A percentile compares a stretch with the other conserved stretches of the same genome.
Evolutionary conservation across 2,888 invertebrate genomes (phyloP).

Genomic region (Erannis defoliaria): DNA sequence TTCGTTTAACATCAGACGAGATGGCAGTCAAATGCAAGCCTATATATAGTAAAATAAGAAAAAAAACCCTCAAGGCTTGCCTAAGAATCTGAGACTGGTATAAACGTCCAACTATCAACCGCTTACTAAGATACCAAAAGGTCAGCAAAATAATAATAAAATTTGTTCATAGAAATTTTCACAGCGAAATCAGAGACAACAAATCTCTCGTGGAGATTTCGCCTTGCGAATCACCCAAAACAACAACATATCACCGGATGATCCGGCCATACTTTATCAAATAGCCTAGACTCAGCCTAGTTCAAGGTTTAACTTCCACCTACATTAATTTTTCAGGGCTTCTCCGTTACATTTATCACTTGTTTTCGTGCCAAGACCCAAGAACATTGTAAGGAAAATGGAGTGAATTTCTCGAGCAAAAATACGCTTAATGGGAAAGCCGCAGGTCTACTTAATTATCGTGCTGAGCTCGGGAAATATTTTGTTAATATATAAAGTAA

Average conservation of each 20-base stretch:
- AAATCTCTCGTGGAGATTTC: background rate
- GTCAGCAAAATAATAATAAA: no score
- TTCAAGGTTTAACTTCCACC: conserved; percentile 24
- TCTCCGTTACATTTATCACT: conserved; percentile 39
- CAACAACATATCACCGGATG: conserved; percentile 15
- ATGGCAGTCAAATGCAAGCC: no score
- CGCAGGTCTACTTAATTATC: conserved; percentile 34
- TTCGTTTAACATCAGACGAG: no score
- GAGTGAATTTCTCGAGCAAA: conserved; percentile 31
- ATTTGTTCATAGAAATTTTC: background rate
- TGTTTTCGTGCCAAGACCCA: conserved; percentile 30
- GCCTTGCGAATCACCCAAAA: background rate
- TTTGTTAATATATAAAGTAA: conserved; percentile 34
- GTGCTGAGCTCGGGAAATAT: conserved; percentile 23
- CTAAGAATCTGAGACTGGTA: no score
- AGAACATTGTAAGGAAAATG: conserved; percentile 34
- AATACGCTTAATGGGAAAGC: conserved; percentile 29
- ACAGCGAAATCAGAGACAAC: background rate
- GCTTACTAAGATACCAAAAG: no score
- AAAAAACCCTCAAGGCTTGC: no score
- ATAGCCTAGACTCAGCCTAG: conserved; percentile 17
- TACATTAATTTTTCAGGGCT: conserved; percentile 37
- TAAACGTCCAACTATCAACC: no score
- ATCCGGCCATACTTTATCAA: conserved; percentile 12
- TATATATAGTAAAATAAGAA: no score